Percentiles rank a stretch among this genome's conserved stretches.
These are phyloP conservation scores for Bubo bubo DNA, from an alignment of 2,113 vertebrate genomes.

Conservation along the genomic window DNA sequence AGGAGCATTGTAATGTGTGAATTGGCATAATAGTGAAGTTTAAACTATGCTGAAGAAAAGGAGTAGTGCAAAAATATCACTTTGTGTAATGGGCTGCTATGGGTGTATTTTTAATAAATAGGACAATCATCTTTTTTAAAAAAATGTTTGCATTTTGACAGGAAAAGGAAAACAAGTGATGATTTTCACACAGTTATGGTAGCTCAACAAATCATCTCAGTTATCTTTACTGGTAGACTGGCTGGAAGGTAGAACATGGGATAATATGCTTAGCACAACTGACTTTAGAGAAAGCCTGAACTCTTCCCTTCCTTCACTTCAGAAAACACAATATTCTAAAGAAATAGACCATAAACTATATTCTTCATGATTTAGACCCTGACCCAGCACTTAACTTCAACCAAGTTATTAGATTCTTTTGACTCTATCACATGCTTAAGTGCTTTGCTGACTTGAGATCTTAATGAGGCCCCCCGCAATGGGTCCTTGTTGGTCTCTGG, in stretches of 20 bases:
- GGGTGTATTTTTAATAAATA: not conserved
- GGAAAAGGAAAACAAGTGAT: not conserved
- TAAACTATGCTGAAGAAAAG: not conserved
- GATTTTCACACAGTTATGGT: not conserved
- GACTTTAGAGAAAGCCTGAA: not conserved
- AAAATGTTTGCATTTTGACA: not conserved
- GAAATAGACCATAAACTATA: not conserved
- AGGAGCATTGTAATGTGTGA: not conserved
- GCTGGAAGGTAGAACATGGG: not conserved
- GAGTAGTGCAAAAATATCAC: not conserved
- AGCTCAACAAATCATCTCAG: not conserved
- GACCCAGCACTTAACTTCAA: not conserved
- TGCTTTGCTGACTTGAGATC: not conserved
- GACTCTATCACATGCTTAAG: not conserved
- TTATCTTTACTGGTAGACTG: constrained; percentile 4
- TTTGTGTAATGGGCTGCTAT: not conserved
- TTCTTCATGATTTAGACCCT: not conserved
- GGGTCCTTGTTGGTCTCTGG: not conserved
- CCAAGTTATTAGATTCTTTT: not conserved
- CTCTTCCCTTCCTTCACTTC: not conserved
- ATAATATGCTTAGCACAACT: not conserved
- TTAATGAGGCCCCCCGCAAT: not conserved
- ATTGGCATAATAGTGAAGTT: not conserved
- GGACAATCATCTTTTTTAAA: not conserved
- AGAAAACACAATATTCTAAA: not conserved